Evolutionary conservation across 2,113 vertebrate species (phyloP).

Genomic region (Todiramphus chloris): DNA sequence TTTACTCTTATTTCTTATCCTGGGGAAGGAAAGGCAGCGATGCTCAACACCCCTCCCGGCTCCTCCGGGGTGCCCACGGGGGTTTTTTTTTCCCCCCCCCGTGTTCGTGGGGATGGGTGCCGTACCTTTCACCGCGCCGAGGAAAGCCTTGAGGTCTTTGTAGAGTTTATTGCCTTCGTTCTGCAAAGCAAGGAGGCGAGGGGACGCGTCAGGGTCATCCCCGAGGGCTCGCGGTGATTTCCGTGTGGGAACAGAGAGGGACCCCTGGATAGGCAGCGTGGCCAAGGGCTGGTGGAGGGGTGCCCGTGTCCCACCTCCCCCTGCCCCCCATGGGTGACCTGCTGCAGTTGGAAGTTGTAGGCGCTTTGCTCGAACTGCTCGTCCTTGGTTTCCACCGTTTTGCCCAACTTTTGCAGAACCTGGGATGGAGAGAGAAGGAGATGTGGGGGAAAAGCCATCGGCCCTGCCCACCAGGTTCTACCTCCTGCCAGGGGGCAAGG

Average conservation of each 20-base stretch:
- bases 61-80: fast-evolving
- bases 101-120: fast-evolving
- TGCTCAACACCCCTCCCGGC: not conserved
- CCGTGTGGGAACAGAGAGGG: fast-evolving
- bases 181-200: slow-evolving; percentile 57
- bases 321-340: slow-evolving; percentile 75
- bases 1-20: not conserved
- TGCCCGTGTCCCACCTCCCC: not conserved
- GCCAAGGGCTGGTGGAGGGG: not conserved
- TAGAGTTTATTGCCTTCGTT: slow-evolving; percentile 85
- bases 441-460: not conserved
- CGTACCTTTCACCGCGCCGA: slow-evolving; percentile 87
- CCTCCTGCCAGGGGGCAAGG: fast-evolving
- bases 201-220: not conserved
- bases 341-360: slow-evolving; percentile 85
- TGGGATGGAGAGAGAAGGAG: slow-evolving; percentile 19
- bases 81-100: fast-evolving
- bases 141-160: slow-evolving; percentile 89
- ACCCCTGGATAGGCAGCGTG: too few species aligned
- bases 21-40: fast-evolving
- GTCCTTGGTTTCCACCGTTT: slow-evolving; percentile 89
- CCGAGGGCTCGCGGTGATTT: fast-evolving
- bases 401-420: slow-evolving; percentile 93
- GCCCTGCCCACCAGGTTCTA: fast-evolving
- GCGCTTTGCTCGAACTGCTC: slow-evolving; percentile 85